Conservation (phyloP, 1,140 invertebrate species). For the Ditylenchus dipsaci region DNA sequence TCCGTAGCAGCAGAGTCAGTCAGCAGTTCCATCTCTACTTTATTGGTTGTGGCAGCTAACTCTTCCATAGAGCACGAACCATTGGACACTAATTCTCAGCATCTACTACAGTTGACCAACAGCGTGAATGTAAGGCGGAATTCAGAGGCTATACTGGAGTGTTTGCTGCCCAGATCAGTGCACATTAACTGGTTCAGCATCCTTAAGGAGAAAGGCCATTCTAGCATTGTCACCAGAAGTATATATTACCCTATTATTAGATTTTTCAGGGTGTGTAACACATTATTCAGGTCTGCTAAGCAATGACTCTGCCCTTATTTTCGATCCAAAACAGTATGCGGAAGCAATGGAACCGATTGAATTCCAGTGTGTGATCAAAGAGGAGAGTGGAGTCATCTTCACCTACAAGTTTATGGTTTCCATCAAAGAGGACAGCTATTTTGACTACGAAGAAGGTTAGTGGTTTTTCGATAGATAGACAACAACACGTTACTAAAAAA, state of each 20-base stretch:
- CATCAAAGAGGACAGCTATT: not conserved
- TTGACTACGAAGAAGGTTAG: not conserved
- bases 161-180: not conserved
- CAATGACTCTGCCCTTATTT: not conserved
- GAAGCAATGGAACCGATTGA: not conserved
- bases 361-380: not conserved
- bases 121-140: not conserved
- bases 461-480: not conserved
- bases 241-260: not conserved
- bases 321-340: not conserved
- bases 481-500: no score
- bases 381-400: not conserved
- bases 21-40: not conserved
- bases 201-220: not conserved
- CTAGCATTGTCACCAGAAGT: not conserved
- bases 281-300: not conserved
- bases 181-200: not conserved
- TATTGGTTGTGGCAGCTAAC: not conserved
- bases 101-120: not conserved
- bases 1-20: not conserved
- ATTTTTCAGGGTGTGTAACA: not conserved
- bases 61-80: not conserved
- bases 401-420: not conserved
- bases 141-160: not conserved
- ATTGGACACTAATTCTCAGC: not conserved